phyloP scores from a whole-genome alignment of 2,797 vertebrate species.

The Molossus molossus region DNA sequence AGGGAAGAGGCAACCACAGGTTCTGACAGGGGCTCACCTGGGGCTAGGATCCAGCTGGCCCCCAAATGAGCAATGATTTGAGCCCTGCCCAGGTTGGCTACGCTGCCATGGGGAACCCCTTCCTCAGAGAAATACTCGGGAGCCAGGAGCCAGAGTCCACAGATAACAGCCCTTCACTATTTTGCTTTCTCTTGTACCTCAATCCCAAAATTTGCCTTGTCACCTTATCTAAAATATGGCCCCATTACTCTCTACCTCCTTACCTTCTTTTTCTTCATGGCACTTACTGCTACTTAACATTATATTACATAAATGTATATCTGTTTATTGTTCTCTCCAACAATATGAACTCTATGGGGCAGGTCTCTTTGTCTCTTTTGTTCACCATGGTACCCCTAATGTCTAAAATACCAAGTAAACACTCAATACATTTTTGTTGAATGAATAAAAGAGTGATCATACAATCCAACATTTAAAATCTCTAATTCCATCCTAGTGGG shows the following conservation, averaged over 20 bases:
- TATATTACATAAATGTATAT: neutral
- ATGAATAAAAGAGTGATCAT: neutral
- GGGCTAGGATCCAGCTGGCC: neutral
- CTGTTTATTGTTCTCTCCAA: neutral
- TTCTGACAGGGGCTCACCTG: conserved; percentile 3
- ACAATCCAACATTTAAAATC: conserved; percentile 50
- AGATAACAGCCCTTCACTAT: neutral
- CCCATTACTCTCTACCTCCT: neutral
- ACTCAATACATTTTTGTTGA: conserved; percentile 7
- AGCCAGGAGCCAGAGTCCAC: neutral
- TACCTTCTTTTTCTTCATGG: neutral
- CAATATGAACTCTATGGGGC: neutral
- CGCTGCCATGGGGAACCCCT: neutral
- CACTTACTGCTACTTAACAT: neutral
- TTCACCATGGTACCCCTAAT: conserved; percentile 16
- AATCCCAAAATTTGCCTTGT: neutral
- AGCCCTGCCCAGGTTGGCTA: neutral
- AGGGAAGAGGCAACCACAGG: conserved; percentile 54
- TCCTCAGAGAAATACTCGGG: neutral
- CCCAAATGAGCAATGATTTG: neutral
- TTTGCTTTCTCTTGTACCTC: neutral
- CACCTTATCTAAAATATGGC: neutral
- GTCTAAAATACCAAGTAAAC: conserved; percentile 47
- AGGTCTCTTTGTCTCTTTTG: neutral
- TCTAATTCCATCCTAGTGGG: neutral